Evolutionary conservation across 2,888 invertebrate genomes (phyloP), one percentile per base, ranked within the genome.

Genomic region (Platerodrilus igneus): DNA sequence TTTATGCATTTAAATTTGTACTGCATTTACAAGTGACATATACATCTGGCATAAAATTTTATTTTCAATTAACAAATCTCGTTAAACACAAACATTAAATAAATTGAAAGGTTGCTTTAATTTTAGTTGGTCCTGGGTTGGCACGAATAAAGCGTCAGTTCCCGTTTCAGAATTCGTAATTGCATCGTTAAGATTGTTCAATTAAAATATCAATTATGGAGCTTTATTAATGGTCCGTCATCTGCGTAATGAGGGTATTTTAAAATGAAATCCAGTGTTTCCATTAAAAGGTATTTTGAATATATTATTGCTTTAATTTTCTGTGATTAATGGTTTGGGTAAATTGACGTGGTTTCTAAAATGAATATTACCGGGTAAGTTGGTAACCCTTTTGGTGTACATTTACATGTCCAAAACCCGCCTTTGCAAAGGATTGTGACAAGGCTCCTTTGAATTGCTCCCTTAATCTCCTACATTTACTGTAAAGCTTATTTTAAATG

Each of bases 141-240:
- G 18, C 14, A 18, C 26, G 29, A 42, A 28, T 34, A 37, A 42
- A 42, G 37, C 25, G 37, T 33, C 42, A 37, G 42, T 37, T 37
- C 17, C 37, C 42, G 34, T 28, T 37, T 36, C 37, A 29, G 37
- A 42, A 42, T 42, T 37, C 37, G 42, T 42, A 37, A 42, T 42
- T 42, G 45, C 47, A 38, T 41, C 53, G 50, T 53, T 53, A 53
- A 52, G 51, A 52, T 48, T 42, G 41, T 52, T 52, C 55, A 55
- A 55, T 55, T 55, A 55, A 55, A 55, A 55, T 53, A 53, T 55
- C 53, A 55, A 55, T 55, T 55, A 53, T 51, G 48, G 45, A 44
- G 47, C 37, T 49, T 55, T 51, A 53, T 52, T 51, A 53, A 53
- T 53, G 48, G 45, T 41, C 53, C 50, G 51, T 50, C 51, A 45